Evolutionary conservation across 2,888 invertebrate genomes (phyloP).

Genomic region (Alviniconcha strummeri): DNA sequence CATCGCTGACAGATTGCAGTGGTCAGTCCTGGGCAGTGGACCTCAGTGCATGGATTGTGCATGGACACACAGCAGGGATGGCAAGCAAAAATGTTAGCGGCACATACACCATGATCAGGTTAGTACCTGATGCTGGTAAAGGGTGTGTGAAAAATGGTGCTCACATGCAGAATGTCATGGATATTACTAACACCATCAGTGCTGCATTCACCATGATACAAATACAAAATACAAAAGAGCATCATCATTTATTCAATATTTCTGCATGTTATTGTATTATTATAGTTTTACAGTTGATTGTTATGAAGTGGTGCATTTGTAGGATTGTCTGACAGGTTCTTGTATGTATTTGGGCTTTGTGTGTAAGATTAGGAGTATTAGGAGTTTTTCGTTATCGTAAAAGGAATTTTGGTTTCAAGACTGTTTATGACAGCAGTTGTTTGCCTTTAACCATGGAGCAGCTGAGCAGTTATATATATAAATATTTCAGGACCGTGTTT

Average conservation of each 20-base stretch:
- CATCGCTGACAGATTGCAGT: not conserved
- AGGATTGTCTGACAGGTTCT: not conserved
- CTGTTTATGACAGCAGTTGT: not conserved
- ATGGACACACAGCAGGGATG: not conserved
- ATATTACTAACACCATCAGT: not conserved
- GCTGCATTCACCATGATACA: no score
- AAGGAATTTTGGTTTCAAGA: not conserved
- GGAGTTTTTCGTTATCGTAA: not conserved
- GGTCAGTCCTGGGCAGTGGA: slow-evolving; percentile 32
- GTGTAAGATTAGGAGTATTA: not conserved
- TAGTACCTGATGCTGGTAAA: not conserved
- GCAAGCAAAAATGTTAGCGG: not conserved
- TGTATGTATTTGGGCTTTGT: not conserved
- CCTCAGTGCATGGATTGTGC: slow-evolving; percentile 28
- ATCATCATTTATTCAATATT: no score
- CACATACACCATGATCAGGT: slow-evolving; percentile 19
- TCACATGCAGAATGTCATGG: not conserved
- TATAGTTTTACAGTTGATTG: not conserved
- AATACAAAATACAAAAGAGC: no score
- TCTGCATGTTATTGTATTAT: not conserved
- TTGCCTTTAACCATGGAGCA: not conserved
- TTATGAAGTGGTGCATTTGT: not conserved
- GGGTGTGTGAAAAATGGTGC: not conserved
- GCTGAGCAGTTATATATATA: not conserved
- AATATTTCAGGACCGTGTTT: slow-evolving; percentile 18